Percentiles rank a stretch among this genome's conserved stretches.
phyloP scores from a whole-genome alignment of 2,888 invertebrate genomes.

The Loripinus fragilis region DNA sequence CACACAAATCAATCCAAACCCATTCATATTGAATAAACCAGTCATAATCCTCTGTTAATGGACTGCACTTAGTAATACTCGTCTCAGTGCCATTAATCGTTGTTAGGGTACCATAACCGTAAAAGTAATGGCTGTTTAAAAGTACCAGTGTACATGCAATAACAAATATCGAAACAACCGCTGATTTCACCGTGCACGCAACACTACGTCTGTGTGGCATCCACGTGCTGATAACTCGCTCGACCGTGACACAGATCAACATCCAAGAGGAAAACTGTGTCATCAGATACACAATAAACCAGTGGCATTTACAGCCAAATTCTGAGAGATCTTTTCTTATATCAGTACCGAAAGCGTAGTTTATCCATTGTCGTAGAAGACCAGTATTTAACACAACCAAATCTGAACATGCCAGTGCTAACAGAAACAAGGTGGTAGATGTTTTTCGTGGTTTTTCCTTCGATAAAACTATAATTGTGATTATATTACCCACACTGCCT shows the following conservation, averaged over 20 bases:
- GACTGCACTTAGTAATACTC: slow-evolving; percentile 30
- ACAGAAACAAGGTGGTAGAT: slow-evolving; percentile 7
- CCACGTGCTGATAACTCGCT: slow-evolving; percentile 45
- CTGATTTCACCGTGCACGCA: slow-evolving; percentile 24
- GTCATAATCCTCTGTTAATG: slow-evolving; percentile 30
- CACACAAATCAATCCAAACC: slow-evolving; percentile 55
- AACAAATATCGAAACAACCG: slow-evolving; percentile 26
- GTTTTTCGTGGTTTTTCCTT: slow-evolving; percentile 8
- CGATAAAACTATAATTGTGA: slow-evolving; percentile 16
- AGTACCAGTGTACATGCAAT: slow-evolving; percentile 23
- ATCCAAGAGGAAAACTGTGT: slow-evolving; percentile 58
- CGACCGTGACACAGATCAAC: slow-evolving; percentile 51
- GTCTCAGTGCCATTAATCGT: slow-evolving; percentile 28
- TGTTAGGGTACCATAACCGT: slow-evolving; percentile 37
- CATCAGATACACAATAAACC: slow-evolving; percentile 47
- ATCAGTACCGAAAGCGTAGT: slow-evolving; percentile 39
- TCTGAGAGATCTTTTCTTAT: slow-evolving; percentile 39
- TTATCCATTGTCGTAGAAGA: slow-evolving; percentile 31
- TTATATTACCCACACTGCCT: slow-evolving; percentile 16
- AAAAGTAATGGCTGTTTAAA: slow-evolving; percentile 44
- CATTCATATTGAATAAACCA: slow-evolving; percentile 43
- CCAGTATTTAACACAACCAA: slow-evolving; percentile 24
- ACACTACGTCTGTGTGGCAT: slow-evolving; percentile 37
- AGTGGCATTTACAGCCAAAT: slow-evolving; percentile 42
- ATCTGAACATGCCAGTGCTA: slow-evolving; percentile 21